Percentiles rank a stretch among this genome's conserved stretches.
These are phyloP conservation scores for Sparidentex hasta DNA, from an alignment of 2,797 vertebrate genomes.

Conservation along the genomic window DNA sequence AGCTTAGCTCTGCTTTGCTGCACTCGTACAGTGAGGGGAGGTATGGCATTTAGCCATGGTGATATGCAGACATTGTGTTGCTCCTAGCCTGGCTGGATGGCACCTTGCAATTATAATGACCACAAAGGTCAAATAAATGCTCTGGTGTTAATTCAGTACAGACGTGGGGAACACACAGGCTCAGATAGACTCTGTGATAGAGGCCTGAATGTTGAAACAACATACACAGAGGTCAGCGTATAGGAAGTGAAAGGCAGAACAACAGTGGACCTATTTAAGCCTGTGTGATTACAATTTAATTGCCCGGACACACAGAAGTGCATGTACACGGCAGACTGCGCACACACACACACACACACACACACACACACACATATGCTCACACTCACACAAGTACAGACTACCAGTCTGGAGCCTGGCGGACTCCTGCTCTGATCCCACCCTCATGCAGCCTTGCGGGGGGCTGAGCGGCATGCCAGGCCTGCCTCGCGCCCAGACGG, in stretches of 20 bases:
- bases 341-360: slow-evolving; percentile 2
- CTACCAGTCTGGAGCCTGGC: slow-evolving; percentile 77
- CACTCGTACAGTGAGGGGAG: slow-evolving; percentile 46
- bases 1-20: slow-evolving; percentile 45
- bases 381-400: slow-evolving; percentile 54
- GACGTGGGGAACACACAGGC: slow-evolving; percentile 58
- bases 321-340: slow-evolving; percentile 25
- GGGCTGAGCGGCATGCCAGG: slow-evolving; percentile 75
- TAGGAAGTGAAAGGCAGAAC: slow-evolving; percentile 72
- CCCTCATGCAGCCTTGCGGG: slow-evolving; percentile 72
- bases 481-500: slow-evolving; percentile 80
- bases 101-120: slow-evolving; percentile 70
- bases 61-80: slow-evolving; percentile 67
- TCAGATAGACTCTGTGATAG: slow-evolving; percentile 58
- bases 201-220: slow-evolving; percentile 54
- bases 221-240: slow-evolving; percentile 52
- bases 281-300: slow-evolving; percentile 80
- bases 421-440: slow-evolving; percentile 71
- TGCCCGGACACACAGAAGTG: slow-evolving; percentile 64
- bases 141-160: slow-evolving; percentile 65
- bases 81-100: slow-evolving; percentile 64
- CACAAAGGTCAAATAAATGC: slow-evolving; percentile 71
- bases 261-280: slow-evolving; percentile 76
- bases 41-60: slow-evolving; percentile 71
- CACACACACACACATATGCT: slow-evolving; percentile 30